phyloP scores from a whole-genome alignment of 2,113 vertebrate genomes.

The Anguilla rostrata region DNA sequence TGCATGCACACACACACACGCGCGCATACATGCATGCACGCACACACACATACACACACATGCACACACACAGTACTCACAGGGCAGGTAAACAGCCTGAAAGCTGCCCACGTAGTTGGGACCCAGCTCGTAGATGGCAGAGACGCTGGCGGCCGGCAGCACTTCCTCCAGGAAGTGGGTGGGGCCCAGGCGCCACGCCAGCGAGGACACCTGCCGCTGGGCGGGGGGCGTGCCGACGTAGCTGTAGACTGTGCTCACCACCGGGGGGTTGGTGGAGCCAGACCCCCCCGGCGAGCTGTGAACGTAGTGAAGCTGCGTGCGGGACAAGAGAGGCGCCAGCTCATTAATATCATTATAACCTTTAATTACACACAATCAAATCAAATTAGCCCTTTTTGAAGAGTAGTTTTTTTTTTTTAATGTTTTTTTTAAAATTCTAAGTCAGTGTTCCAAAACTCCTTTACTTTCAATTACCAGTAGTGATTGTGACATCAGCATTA shows the following conservation, averaged over 20 bases:
- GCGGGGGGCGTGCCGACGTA: constrained; percentile 91
- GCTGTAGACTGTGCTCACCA: constrained; percentile 88
- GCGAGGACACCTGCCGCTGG: constrained; percentile 83
- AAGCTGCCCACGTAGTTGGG: constrained; percentile 91
- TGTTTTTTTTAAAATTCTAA: too few species aligned
- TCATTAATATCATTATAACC: neutral
- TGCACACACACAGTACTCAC: constrained; percentile 70
- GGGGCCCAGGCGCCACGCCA: constrained; percentile 93
- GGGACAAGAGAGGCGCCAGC: constrained; percentile 1
- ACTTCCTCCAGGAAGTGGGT: constrained; percentile 95
- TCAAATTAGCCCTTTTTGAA: too few species aligned
- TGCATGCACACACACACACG: neutral
- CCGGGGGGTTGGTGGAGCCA: constrained; percentile 86
- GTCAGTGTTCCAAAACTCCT: too few species aligned
- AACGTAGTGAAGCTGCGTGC: constrained; percentile 88
- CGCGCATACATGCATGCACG: neutral
- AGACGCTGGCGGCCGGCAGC: constrained; percentile 80
- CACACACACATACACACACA: neutral
- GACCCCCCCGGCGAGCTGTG: constrained; percentile 90
- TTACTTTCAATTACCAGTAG: too few species aligned
- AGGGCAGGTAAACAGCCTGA: constrained; percentile 89
- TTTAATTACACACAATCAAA: neutral
- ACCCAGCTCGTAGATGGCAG: constrained; percentile 88
- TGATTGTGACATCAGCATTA: too few species aligned
- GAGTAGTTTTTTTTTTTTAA: too few species aligned